Conservation (phyloP, 1,140 invertebrate genomes). For the Bombyx mandarina region DNA sequence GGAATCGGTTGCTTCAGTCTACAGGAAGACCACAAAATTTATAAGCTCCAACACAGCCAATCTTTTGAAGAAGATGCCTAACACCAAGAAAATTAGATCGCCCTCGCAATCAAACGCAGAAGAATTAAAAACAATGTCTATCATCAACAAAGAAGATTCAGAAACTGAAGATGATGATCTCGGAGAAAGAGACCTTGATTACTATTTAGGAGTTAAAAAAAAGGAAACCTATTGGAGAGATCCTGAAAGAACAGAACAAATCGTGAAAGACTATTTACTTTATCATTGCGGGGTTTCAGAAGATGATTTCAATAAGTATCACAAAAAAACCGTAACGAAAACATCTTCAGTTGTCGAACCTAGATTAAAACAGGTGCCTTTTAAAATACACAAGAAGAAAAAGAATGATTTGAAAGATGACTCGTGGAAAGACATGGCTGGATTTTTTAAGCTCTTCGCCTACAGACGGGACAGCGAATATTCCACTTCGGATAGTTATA, state of each 20-base stretch:
- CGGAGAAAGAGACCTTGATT: conserved; percentile 51
- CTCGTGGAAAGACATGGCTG: conserved; percentile 50
- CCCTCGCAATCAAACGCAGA: conserved; percentile 36
- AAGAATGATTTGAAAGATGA: conserved; percentile 45
- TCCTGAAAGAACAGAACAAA: conserved; percentile 48
- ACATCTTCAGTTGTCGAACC: conserved; percentile 18
- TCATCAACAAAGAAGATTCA: conserved; percentile 14
- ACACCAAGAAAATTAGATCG: conserved; percentile 38
- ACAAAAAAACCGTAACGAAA: conserved; percentile 25
- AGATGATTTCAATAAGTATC: conserved; percentile 55
- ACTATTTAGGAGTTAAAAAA: conserved; percentile 47
- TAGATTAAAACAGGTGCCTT: conserved; percentile 54
- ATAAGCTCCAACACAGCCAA: conserved; percentile 40
- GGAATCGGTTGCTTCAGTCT: conserved; percentile 56
- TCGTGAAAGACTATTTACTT: conserved; percentile 57
- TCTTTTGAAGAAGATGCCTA: conserved; percentile 46
- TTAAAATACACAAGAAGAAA: conserved; percentile 54
- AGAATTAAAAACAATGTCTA: conserved; percentile 15
- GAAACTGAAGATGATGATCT: conserved; percentile 33
- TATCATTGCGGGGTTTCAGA: conserved; percentile 57
- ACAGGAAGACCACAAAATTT: conserved; percentile 57
- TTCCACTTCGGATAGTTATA: conserved; percentile 56
- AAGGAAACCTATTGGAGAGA: conserved; percentile 58
- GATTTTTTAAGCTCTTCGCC: conserved; percentile 58
- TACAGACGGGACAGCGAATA: conserved; percentile 46